Evolutionary conservation across 2,113 vertebrate genomes (phyloP).

Genomic region (Meriones unguiculatus): DNA sequence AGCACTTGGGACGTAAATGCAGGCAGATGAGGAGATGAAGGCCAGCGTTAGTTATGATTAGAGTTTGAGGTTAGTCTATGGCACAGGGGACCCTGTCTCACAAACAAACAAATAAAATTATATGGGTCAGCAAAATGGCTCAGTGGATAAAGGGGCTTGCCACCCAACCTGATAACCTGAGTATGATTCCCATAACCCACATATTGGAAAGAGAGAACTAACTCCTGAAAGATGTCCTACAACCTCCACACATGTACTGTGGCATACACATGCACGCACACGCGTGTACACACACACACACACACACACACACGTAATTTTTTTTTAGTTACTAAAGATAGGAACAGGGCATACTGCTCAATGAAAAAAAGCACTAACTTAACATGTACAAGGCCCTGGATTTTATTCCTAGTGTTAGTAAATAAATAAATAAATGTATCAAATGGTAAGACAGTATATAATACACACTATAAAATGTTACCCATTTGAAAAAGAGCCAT

Average conservation of each 20-base stretch:
- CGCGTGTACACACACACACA: too few species aligned
- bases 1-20: neutral
- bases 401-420: neutral
- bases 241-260: neutral
- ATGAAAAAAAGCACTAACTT: neutral
- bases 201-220: neutral
- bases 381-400: neutral
- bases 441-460: neutral
- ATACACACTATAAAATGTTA: slow-evolving; percentile 22
- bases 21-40: neutral
- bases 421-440: neutral
- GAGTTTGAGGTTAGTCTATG: neutral
- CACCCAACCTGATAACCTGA: neutral
- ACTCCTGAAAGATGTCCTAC: neutral
- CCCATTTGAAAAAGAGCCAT: neutral
- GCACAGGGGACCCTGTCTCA: neutral
- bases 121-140: neutral
- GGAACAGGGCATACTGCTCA: neutral
- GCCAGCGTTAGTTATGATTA: neutral
- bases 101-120: neutral
- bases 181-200: neutral
- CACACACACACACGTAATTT: neutral
- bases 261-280: neutral
- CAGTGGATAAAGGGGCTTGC: neutral
- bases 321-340: neutral